Base-by-base conservation (phyloP, 2,888 invertebrate species). In the Drosophila mettleri region DNA sequence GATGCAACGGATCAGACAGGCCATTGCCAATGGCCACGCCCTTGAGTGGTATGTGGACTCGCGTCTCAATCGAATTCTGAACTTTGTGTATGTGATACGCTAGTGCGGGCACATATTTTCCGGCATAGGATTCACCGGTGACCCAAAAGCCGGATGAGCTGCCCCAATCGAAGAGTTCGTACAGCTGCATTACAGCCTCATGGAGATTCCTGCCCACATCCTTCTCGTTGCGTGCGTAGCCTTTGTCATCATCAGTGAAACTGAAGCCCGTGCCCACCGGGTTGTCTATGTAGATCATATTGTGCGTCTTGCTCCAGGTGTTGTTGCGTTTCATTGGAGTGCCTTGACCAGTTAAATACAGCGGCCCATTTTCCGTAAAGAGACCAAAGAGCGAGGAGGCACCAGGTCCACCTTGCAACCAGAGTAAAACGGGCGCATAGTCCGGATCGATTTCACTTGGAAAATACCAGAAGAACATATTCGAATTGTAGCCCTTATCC, bases 191-290 rank as follows among this genome's bases (percentile, higher is more conserved):
- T 3, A 98, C 86, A 0, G 96, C 96, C 55, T 94, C 93, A 87
- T 97, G 96, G 8, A 98, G 91, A 90, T 98, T 95, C 52, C 94
- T 93, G 0, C 96, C 98, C 1, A 98, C 96, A 89, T 96, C 95
- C 0, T 94, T 94, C 91, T 98, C 95, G 90, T 96, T 95, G 6
- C 93, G 94, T 10, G 96, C 96, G 92, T 96, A 98, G 0, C 98
- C 98, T 59, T 92, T 94, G 20, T 95, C 94, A 59, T 94, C 92
- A 4, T 95, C 94, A 0, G 98, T 97, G 87, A 97, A 98, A 92
- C 98, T 98, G 90, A 96, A 98, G 0, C 98, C 98, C 2, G 97
- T 96, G 2, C 98, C 97, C 0, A 97, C 98, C 0, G 98, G 98
- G 91, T 97, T 98, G 91, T 98, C 98, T 60, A 98, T 96, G 90